These are phyloP conservation scores for Dysdera silvatica DNA, from an alignment of 1,140 invertebrate species.

Conservation along the genomic window DNA sequence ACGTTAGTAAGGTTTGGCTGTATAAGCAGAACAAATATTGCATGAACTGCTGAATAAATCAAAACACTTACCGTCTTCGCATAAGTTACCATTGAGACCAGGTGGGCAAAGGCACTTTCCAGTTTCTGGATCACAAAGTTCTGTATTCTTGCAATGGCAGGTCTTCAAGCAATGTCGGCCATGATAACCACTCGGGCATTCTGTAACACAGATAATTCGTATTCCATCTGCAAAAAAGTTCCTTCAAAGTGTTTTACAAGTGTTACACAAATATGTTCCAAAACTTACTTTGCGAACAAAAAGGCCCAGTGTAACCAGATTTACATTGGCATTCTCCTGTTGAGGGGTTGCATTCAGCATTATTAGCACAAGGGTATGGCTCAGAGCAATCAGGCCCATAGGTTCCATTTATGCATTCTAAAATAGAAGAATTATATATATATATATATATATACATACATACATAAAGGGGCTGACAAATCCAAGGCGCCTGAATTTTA, in stretches of 20 bases:
- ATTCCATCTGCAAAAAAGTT: not conserved
- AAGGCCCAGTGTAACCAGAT: conserved; percentile 65
- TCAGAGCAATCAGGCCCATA: conserved; percentile 68
- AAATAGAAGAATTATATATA: too few species aligned
- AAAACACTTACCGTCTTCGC: conserved; percentile 41
- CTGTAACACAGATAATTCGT: conserved; percentile 34
- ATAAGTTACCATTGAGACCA: conserved; percentile 39
- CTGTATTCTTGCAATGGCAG: conserved; percentile 40
- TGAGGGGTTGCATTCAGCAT: conserved; percentile 57
- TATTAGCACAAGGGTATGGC: conserved; percentile 71
- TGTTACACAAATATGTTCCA: not conserved
- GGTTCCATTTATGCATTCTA: conserved; percentile 59
- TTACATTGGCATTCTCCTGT: conserved; percentile 64
- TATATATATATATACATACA: too few species aligned
- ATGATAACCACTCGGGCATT: conserved; percentile 44
- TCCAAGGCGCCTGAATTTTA: too few species aligned
- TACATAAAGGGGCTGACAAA: too few species aligned
- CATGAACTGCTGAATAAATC: too few species aligned
- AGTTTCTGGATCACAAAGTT: conserved; percentile 36
- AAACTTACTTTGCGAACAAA: conserved; percentile 51
- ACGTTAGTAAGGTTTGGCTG: too few species aligned
- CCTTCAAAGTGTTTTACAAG: not conserved
- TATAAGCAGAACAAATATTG: too few species aligned
- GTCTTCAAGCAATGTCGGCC: conserved; percentile 47
- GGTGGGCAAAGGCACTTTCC: conserved; percentile 41